Percentiles rank a stretch among this genome's conserved stretches.
phyloP scores from a whole-genome alignment of 2,888 invertebrate species.

The Pedicia rivosa region DNA sequence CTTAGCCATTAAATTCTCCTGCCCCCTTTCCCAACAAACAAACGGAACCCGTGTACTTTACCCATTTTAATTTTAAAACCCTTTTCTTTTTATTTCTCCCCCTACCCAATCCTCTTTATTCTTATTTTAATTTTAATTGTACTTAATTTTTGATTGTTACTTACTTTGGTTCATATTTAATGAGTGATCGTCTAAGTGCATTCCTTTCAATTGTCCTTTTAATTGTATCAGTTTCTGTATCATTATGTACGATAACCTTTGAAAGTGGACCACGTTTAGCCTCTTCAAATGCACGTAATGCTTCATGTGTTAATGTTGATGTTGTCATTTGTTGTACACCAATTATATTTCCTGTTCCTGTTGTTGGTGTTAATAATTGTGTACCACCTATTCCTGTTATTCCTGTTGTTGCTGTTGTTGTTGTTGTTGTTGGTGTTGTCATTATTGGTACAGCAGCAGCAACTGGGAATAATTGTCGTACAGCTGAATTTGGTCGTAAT shows the following conservation, averaged over 20 bases:
- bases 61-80: no score
- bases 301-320: slow-evolving; percentile 55
- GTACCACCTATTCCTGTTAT: no score
- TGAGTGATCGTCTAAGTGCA: slow-evolving; percentile 60
- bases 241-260: slow-evolving; percentile 21
- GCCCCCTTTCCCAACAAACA: no score
- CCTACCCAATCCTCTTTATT: no score
- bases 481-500: slow-evolving; percentile 54
- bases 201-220: slow-evolving; percentile 69
- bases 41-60: not conserved
- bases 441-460: slow-evolving; percentile 43
- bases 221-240: slow-evolving; percentile 44
- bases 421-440: slow-evolving; percentile 36
- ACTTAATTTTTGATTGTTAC: not conserved
- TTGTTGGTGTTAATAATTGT: slow-evolving; percentile 31
- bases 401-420: not conserved
- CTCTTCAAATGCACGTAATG: slow-evolving; percentile 51
- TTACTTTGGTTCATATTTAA: slow-evolving; percentile 43
- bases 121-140: no score
- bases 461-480: slow-evolving; percentile 66
- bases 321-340: slow-evolving; percentile 19
- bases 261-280: slow-evolving; percentile 37
- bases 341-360: slow-evolving; percentile 19
- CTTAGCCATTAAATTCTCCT: no score
- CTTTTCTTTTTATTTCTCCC: no score